These are phyloP conservation scores for Caenorhabditis sinica DNA, from an alignment of 2,888 invertebrate genomes.

Conservation along the genomic window DNA sequence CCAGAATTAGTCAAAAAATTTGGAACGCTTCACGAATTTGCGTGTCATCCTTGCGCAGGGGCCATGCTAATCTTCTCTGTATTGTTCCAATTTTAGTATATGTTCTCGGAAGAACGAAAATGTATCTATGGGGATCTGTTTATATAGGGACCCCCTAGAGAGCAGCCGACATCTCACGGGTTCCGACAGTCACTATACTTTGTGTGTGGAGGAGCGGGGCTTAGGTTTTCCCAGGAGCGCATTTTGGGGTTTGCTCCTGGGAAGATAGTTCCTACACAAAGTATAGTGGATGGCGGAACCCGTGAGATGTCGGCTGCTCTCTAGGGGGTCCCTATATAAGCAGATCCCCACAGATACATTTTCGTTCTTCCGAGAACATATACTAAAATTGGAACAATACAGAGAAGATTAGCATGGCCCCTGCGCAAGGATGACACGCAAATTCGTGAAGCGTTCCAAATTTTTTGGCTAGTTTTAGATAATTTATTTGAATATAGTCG, in stretches of 20 bases:
- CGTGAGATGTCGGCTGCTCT: too few species aligned
- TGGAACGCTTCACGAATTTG: slow-evolving; percentile 94
- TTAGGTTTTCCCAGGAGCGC: background rate
- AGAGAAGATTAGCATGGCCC: slow-evolving; percentile 95
- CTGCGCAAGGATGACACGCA: slow-evolving; percentile 95
- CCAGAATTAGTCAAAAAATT: slow-evolving; percentile 84
- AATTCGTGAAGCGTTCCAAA: slow-evolving; percentile 94
- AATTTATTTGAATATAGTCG: too few species aligned
- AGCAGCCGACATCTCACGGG: slow-evolving; percentile 8
- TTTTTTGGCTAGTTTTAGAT: too few species aligned
- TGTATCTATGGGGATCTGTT: background rate
- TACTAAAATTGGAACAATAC: slow-evolving; percentile 92
- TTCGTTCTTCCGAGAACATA: slow-evolving; percentile 68
- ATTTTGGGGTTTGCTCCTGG: background rate
- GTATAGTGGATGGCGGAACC: background rate
- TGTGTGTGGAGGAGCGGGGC: background rate
- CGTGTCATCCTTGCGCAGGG: slow-evolving; percentile 95
- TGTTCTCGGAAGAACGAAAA: slow-evolving; percentile 66
- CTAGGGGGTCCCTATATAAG: too few species aligned
- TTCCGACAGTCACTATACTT: background rate
- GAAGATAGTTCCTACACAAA: too few species aligned
- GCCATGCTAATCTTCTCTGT: slow-evolving; percentile 95
- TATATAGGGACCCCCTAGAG: slow-evolving; percentile 3
- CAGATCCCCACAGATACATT: background rate
- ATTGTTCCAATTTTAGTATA: slow-evolving; percentile 90